Conservation (phyloP, 1,140 invertebrate species). For the Temnothorax curvispinosus region DNA sequence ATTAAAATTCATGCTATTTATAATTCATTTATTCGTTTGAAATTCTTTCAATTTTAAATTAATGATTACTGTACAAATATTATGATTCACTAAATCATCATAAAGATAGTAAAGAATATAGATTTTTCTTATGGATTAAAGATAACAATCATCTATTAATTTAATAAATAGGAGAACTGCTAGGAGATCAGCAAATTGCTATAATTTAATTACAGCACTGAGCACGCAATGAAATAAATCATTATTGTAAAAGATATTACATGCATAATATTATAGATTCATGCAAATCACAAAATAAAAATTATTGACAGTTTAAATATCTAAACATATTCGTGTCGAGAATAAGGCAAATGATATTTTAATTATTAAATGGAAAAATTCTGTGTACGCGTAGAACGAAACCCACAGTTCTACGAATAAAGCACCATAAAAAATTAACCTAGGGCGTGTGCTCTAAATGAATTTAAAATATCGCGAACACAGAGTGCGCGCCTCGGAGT, state of each 20-base stretch:
- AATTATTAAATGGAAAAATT: neutral
- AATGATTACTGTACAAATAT: neutral
- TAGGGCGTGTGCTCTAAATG: neutral
- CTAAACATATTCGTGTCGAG: neutral
- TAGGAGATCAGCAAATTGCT: neutral
- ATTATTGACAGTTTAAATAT: neutral
- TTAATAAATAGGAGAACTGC: neutral
- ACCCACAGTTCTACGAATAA: neutral
- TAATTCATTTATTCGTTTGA: neutral
- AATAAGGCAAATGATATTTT: neutral
- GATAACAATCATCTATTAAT: neutral
- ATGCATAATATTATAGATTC: neutral
- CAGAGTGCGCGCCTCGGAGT: neutral
- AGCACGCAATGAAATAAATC: neutral
- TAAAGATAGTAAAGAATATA: neutral
- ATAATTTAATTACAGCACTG: neutral
- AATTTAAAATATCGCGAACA: conserved; percentile 15
- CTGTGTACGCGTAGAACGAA: neutral
- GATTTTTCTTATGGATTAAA: neutral
- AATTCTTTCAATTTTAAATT: neutral
- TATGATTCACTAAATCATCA: neutral
- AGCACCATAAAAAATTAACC: neutral
- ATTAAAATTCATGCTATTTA: too few species aligned
- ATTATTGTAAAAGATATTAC: neutral
- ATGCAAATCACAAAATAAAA: neutral